A percentile compares a stretch with the other conserved stretches of the same genome.
Evolutionary conservation across 2,797 vertebrate genomes (phyloP).

Genomic region (Yasuhikotakia modesta): DNA sequence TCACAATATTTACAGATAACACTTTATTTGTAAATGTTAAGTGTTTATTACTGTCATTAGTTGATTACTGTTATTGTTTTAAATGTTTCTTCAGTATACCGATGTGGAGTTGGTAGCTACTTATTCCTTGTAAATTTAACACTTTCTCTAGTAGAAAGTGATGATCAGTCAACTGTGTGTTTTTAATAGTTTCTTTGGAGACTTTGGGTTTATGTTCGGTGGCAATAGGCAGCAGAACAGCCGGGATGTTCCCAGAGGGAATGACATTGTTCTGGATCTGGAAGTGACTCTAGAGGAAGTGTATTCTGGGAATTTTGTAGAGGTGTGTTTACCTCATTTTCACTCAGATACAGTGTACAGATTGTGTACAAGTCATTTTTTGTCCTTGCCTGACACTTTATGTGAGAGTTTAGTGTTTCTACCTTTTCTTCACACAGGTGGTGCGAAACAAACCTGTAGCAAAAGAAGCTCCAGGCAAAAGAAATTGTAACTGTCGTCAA

Average conservation of each 20-base stretch:
- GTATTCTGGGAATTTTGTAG: slow-evolving; percentile 98
- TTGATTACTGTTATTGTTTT: too few relatives aligned
- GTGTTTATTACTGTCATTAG: too few relatives aligned
- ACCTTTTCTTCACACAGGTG: slow-evolving; percentile 72
- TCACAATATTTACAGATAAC: not conserved
- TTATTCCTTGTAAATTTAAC: too few relatives aligned
- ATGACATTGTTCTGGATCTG: slow-evolving; percentile 93
- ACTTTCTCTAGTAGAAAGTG: too few relatives aligned
- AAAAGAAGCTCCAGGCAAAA: slow-evolving; percentile 93
- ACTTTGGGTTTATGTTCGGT: slow-evolving; percentile 99
- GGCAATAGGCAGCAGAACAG: slow-evolving; percentile 92
- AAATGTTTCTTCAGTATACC: too few relatives aligned
- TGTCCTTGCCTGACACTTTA: not conserved
- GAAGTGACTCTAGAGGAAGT: slow-evolving; percentile 98
- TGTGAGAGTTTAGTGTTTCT: not conserved
- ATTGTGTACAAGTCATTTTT: not conserved
- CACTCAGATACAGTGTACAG: not conserved
- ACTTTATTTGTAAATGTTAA: not conserved
- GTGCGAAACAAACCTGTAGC: slow-evolving; percentile 94
- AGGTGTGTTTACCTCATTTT: slow-evolving; percentile 76
- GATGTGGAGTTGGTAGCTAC: too few relatives aligned
- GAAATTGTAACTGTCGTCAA: slow-evolving; percentile 97
- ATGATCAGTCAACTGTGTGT: not conserved
- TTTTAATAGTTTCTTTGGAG: slow-evolving; percentile 90
- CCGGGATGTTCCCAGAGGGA: slow-evolving; percentile 95